Evolutionary conservation across 2,888 invertebrate species (phyloP).

Genomic region (Megastigmus dorsalis): DNA sequence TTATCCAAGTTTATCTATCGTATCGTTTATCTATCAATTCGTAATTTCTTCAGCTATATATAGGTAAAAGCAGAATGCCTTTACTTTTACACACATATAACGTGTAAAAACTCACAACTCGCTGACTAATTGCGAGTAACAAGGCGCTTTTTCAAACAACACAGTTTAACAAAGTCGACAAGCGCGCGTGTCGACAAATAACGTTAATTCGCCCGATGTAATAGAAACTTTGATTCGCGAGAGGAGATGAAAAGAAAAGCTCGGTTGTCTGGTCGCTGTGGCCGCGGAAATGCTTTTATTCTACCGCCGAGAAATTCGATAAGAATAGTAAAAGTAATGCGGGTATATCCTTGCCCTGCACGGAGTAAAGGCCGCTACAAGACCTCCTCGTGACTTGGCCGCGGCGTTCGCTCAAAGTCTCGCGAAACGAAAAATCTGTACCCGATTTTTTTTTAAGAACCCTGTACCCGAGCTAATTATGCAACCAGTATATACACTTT

Average conservation of each 20-base stretch:
- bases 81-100: no score
- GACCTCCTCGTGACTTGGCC: no score
- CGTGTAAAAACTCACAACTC: not conserved
- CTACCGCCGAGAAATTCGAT: not conserved
- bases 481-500: no score
- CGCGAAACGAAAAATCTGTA: no score
- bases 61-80: no score
- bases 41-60: no score
- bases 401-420: no score
- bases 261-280: not conserved
- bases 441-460: no score
- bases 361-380: no score
- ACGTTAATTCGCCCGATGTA: not conserved
- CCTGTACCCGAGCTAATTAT: no score
- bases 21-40: no score
- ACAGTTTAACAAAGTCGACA: not conserved
- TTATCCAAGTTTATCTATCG: no score
- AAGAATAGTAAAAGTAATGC: constrained; percentile 7
- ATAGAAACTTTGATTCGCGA: not conserved
- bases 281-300: not conserved
- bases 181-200: not conserved
- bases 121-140: not conserved
- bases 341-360: not conserved
- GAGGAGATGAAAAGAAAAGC: not conserved
- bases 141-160: not conserved